A percentile compares a stretch with the other conserved stretches of the same genome.
Conservation (phyloP, 2,797 vertebrate genomes). For the Malurus splendens region DNA sequence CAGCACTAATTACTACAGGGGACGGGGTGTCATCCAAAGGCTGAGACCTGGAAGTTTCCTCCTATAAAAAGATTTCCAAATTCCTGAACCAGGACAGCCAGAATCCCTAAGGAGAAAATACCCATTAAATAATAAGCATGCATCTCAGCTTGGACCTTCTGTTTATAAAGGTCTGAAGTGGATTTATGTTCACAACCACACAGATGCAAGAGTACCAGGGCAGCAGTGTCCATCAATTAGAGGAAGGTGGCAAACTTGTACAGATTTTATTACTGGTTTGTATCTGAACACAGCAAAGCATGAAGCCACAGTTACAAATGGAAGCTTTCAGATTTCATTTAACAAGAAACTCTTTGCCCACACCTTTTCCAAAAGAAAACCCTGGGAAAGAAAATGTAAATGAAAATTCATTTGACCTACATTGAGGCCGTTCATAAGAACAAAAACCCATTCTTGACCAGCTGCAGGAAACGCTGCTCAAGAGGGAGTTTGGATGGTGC, state of each 20-base stretch:
- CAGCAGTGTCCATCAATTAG: not conserved
- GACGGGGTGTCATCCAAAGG: rapidly evolving
- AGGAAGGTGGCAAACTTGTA: not conserved
- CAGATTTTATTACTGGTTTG: not conserved
- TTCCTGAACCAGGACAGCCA: not conserved
- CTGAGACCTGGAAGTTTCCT: not conserved
- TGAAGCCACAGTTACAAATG: not conserved
- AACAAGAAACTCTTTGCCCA: not conserved
- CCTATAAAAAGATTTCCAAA: not conserved
- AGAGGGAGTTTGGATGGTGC: not conserved
- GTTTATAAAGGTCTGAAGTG: not conserved
- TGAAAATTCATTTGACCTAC: not conserved
- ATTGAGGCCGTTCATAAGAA: not conserved
- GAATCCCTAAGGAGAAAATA: not conserved
- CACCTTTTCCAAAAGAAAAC: not conserved
- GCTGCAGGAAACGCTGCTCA: not conserved
- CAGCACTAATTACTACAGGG: not conserved
- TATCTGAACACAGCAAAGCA: not conserved
- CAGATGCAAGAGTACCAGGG: not conserved
- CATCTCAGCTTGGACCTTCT: not conserved
- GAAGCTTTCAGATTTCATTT: not conserved
- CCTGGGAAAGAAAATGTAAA: not conserved
- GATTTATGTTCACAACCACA: not conserved
- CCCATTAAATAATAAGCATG: not conserved
- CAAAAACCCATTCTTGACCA: not conserved